These are phyloP conservation scores for Amphiduros pacificus DNA, from an alignment of 2,888 invertebrate genomes.

Conservation along the genomic window DNA sequence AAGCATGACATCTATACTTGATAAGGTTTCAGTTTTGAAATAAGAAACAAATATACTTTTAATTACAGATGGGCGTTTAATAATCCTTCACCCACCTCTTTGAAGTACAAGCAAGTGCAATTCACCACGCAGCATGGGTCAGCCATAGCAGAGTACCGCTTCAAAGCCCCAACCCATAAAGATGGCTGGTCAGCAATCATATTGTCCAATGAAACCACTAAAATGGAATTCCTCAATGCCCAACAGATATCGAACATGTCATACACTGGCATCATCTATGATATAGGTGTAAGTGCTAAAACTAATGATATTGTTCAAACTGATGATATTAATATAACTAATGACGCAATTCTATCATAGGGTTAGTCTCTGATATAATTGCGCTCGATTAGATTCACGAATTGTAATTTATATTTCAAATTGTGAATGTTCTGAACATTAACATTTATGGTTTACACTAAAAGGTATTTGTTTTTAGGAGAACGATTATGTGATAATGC, in stretches of 20 bases:
- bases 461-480: slow-evolving; percentile 24
- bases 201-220: slow-evolving; percentile 32
- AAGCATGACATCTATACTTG: too few relatives aligned
- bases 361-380: too few relatives aligned
- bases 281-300: slow-evolving; percentile 32
- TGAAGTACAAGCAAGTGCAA: slow-evolving; percentile 34
- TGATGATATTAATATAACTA: too few relatives aligned
- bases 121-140: slow-evolving; percentile 37
- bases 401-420: too few relatives aligned
- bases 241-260: slow-evolving; percentile 44
- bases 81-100: slow-evolving; percentile 34
- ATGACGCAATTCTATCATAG: too few relatives aligned
- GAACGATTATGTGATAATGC: slow-evolving; percentile 39
- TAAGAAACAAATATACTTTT: too few relatives aligned
- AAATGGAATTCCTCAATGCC: slow-evolving; percentile 36
- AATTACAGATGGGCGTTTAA: too few relatives aligned
- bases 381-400: too few relatives aligned
- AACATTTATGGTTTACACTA: background rate
- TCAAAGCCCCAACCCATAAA: slow-evolving; percentile 42
- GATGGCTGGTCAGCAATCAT: slow-evolving; percentile 44
- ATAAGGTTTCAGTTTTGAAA: too few relatives aligned
- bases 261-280: slow-evolving; percentile 36
- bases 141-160: slow-evolving; percentile 21
- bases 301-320: too few relatives aligned
- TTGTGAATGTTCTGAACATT: too few relatives aligned